Conservation (phyloP, 2,113 vertebrate species). For the Ochotona princeps region DNA sequence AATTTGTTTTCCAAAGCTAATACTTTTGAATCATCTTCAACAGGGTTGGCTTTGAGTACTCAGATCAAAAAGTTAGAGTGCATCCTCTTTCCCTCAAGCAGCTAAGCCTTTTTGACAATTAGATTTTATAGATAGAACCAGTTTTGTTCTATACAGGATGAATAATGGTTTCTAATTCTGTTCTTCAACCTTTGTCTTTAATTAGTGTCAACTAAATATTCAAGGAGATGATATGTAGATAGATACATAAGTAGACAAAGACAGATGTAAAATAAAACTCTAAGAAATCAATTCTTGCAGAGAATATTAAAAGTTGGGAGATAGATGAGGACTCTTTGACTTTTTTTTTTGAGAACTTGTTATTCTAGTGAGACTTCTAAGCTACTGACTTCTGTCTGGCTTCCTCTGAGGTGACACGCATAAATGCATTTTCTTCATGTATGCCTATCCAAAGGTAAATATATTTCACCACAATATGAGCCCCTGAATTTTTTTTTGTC, state of each 20-base stretch:
- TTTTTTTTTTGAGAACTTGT: conserved; percentile 12
- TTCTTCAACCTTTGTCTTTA: conserved; percentile 8
- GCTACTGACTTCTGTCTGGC: not conserved
- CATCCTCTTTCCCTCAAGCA: not conserved
- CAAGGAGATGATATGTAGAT: not conserved
- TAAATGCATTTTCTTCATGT: conserved; percentile 12
- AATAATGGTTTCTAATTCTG: conserved; percentile 1
- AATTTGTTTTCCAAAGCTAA: not conserved
- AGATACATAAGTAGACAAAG: not conserved
- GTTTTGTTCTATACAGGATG: not conserved
- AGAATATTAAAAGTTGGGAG: conserved; percentile 38
- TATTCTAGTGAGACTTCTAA: conserved; percentile 20
- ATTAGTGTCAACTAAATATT: conserved; percentile 32
- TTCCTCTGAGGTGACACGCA: not conserved
- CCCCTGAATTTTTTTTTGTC: conserved; percentile 1
- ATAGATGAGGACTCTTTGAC: not conserved
- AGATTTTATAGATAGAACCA: not conserved
- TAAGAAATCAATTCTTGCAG: not conserved
- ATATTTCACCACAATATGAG: not conserved
- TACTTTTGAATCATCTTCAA: not conserved
- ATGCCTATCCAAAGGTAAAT: not conserved
- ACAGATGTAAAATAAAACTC: not conserved
- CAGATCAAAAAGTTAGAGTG: not conserved
- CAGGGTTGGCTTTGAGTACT: not conserved
- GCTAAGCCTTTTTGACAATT: not conserved